Base-by-base conservation (phyloP, 2,113 vertebrate genomes). In the Hassar affinis region DNA sequence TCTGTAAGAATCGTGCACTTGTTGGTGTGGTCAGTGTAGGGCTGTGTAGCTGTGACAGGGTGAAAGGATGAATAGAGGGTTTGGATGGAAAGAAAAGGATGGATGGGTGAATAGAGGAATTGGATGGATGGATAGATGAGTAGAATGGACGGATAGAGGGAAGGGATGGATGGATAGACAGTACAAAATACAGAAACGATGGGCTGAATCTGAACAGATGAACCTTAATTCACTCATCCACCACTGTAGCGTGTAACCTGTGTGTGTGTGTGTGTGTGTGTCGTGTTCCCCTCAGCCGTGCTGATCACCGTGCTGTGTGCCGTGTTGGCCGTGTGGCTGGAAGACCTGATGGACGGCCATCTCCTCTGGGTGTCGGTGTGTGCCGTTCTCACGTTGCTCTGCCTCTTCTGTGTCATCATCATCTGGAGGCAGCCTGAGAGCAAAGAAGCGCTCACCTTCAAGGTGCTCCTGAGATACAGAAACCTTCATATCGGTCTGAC, bases 341-440 rank as follows among this genome's bases (percentile, higher is more conserved):
- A 15, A 0, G 76, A 88, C 0, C 85, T 99, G 89, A 25, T 93
- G 79, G 33, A 69, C 0, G 93, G 86, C 11, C 87, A 57, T 0
- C 56, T 84, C 0, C 45, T 33, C 11, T 94, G 87, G 49, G 2
- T 95, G 10, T 1, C 45, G 0, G 11, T 81, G n/a, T 92, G 94
- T 35, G 86, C 90, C n/a, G 27, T 95, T 9, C 89, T 98, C 38
- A 25, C 92, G 0, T 0, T 92, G 61, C 82, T 94, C 42, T 93
- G 94, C 82, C 38, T 64, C 45, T 2, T 93, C 87, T 90, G 92
- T 78, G 91, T 92, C 5, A 1, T 95, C 75, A 85, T 98, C 88
- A 90, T 99, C 92, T 97, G 93, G 89, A 97, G 94, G 90, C 98
- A 99, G 90, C 97, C 98, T 0, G 92, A 98, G 91, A 98, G 93